Conservation (phyloP, 2,113 vertebrate species). For the Cyphomyrus plagiostoma region DNA sequence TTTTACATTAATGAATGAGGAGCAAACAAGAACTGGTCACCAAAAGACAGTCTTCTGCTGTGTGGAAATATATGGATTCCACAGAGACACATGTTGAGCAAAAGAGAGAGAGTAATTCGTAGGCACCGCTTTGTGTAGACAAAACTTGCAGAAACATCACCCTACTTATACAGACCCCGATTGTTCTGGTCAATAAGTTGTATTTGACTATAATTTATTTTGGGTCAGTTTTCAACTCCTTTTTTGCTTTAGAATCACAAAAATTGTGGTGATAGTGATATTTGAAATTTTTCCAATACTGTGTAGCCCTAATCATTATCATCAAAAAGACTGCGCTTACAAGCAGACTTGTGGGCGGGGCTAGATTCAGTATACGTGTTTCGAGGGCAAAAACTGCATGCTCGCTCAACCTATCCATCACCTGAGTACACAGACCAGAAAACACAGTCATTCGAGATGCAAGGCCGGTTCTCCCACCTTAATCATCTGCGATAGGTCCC, state of each 20-base stretch:
- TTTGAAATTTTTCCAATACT: background rate
- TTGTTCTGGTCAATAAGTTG: background rate
- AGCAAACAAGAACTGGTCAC: background rate
- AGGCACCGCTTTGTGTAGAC: background rate
- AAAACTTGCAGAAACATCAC: background rate
- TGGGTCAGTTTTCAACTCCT: background rate
- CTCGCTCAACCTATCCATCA: background rate
- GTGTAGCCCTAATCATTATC: background rate
- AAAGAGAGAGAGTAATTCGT: background rate
- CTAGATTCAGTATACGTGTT: background rate
- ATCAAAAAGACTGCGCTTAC: background rate
- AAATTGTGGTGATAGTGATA: background rate
- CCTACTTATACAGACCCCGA: background rate
- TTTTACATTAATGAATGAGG: background rate
- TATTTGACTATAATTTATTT: background rate
- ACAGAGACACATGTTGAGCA: background rate
- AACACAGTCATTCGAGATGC: background rate
- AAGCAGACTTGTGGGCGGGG: background rate
- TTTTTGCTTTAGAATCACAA: background rate
- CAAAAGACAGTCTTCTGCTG: background rate
- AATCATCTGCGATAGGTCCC: constrained; percentile 97
- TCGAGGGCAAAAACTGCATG: background rate
- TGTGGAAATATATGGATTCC: background rate
- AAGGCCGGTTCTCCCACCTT: constrained; percentile 66
- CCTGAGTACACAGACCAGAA: background rate